Evolutionary conservation across 92 coral and sea anemone species (phyloP).

Genomic region (Porites evermanni): DNA sequence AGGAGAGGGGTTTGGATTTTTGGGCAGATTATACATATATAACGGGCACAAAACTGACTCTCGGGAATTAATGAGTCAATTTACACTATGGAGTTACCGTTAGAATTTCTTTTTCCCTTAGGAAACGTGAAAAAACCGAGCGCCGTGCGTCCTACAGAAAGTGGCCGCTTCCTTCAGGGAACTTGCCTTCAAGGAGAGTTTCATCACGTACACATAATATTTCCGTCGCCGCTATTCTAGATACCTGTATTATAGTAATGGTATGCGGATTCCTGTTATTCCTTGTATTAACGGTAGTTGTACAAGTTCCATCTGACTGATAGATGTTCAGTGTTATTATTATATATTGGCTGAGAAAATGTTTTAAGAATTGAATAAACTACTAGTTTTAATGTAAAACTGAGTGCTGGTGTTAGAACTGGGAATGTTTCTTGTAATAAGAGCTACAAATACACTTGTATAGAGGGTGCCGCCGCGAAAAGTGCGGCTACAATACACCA

Average conservation of each 20-base stretch:
- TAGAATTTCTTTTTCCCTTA: constrained; percentile 12
- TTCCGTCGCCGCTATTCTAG: constrained; percentile 45
- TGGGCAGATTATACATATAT: no score
- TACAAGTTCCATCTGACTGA: constrained; percentile 9
- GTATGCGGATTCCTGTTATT: constrained; percentile 50
- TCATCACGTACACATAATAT: constrained; percentile 33
- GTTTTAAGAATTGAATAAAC: no score
- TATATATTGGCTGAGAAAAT: neutral
- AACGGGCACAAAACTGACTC: neutral
- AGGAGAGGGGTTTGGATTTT: no score
- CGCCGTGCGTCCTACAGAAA: constrained; percentile 76
- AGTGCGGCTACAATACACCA: no score
- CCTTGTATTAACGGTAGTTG: constrained; percentile 43
- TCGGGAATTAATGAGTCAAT: neutral
- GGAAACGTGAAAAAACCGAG: constrained; percentile 75
- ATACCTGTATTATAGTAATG: constrained; percentile 16
- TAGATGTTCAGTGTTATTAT: neutral
- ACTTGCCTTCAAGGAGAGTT: constrained; percentile 37
- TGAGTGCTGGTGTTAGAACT: no score
- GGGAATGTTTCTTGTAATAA: no score
- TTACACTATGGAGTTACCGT: neutral
- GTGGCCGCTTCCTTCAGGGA: constrained; percentile 81
- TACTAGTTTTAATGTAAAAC: no score
- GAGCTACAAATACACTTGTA: no score
- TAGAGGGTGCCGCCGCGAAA: no score